Conservation (phyloP, 2,797 vertebrate genomes). For the Menidia menidia region DNA sequence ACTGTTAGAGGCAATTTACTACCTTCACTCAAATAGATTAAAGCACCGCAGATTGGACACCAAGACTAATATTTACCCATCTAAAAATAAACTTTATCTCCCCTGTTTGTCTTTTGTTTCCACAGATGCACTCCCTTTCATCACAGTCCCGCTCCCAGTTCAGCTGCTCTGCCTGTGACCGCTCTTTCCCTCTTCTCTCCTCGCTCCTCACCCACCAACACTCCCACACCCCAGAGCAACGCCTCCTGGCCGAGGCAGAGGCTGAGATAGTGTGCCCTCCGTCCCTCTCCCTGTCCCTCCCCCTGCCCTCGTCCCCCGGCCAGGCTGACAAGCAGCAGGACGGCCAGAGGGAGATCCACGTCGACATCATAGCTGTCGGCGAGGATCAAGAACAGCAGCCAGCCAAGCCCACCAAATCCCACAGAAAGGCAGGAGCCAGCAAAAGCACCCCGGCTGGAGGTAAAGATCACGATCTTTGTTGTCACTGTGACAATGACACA, state of each 20-base stretch:
- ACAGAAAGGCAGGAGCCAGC: constrained; percentile 72
- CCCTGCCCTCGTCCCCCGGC: constrained; percentile 79
- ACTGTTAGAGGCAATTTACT: constrained; percentile 15
- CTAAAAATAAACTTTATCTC: constrained; percentile 7
- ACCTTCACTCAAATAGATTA: constrained; percentile 16
- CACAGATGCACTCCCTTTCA: constrained; percentile 82
- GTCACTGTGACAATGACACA: too few relatives aligned
- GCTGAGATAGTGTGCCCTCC: constrained; percentile 89
- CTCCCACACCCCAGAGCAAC: constrained; percentile 91
- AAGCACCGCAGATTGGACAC: background rate
- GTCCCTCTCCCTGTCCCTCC: constrained; percentile 84
- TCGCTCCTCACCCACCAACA: constrained; percentile 92
- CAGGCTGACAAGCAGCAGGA: constrained; percentile 77
- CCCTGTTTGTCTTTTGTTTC: constrained; percentile 21
- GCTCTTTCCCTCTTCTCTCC: constrained; percentile 87
- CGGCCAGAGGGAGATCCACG: constrained; percentile 78
- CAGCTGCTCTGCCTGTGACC: constrained; percentile 90
- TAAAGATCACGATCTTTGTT: constrained; percentile 28
- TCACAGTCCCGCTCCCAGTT: constrained; percentile 86
- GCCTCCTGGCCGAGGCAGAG: constrained; percentile 88
- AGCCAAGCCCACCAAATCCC: constrained; percentile 68
- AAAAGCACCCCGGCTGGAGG: constrained; percentile 73
- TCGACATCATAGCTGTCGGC: constrained; percentile 78
- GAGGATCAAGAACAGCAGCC: constrained; percentile 79
- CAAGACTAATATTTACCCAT: background rate